Percentiles rank a stretch among this genome's conserved stretches.
Evolutionary conservation across 1,140 invertebrate genomes (phyloP).

Genomic region (Lepidurus packardi): DNA sequence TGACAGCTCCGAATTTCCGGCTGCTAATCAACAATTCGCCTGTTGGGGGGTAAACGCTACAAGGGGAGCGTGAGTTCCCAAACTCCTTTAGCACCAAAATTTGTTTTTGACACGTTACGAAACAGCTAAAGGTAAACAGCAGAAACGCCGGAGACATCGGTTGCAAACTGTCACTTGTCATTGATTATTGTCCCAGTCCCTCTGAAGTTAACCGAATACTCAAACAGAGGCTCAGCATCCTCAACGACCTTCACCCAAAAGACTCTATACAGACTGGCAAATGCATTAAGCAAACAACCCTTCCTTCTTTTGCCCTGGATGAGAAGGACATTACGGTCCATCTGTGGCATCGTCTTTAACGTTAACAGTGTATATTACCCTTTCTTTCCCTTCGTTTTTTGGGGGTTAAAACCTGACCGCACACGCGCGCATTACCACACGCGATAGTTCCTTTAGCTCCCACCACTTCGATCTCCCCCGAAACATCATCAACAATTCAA

Average conservation of each 20-base stretch:
- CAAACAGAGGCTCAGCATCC: too few species aligned
- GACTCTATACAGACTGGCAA: background rate
- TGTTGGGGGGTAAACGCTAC: background rate
- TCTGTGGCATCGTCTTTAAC: background rate
- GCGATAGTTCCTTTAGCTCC: slow-evolving; percentile 22
- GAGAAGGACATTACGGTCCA: background rate
- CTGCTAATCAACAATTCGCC: background rate
- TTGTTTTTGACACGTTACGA: background rate
- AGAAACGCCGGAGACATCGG: background rate
- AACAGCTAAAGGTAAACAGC: background rate
- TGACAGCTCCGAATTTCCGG: background rate
- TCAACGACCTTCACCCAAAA: background rate
- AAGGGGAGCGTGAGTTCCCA: too few species aligned
- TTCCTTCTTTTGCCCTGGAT: background rate
- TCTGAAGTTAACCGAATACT: too few species aligned
- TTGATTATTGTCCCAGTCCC: too few species aligned
- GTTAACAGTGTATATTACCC: background rate
- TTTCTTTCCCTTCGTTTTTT: background rate
- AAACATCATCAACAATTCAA: background rate
- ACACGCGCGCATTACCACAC: slow-evolving; percentile 32
- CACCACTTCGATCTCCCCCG: background rate
- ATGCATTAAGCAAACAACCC: background rate
- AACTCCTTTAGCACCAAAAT: background rate
- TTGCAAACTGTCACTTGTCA: background rate
- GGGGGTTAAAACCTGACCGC: background rate